A percentile compares a stretch with the other conserved stretches of the same genome.
Conservation (phyloP, 2,113 vertebrate species). For the Lycocorax pyrrhopterus region DNA sequence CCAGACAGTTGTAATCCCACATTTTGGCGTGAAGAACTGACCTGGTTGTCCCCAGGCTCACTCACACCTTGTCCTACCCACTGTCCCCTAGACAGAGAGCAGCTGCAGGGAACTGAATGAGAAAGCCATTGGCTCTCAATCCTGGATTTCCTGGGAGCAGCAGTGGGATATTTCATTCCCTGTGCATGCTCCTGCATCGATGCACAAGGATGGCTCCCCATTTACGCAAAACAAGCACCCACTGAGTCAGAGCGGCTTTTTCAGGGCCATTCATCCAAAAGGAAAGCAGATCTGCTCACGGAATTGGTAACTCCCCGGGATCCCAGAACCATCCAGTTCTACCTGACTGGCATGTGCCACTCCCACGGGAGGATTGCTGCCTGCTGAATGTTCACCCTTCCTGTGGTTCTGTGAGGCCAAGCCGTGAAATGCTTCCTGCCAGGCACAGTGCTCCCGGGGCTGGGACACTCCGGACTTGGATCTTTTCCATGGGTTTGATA, state of each 20-base stretch:
- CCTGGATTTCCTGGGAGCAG: background rate
- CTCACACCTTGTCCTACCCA: background rate
- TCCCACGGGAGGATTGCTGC: slow-evolving; percentile 15
- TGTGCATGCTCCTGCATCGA: background rate
- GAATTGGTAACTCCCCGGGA: background rate
- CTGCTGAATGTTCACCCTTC: background rate
- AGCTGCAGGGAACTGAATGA: background rate
- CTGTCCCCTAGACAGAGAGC: background rate
- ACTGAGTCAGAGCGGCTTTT: background rate
- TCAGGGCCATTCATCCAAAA: slow-evolving; percentile 4
- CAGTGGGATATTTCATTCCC: background rate
- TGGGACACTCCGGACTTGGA: background rate
- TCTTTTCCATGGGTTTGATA: background rate
- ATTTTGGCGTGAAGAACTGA: background rate
- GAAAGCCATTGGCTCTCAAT: background rate
- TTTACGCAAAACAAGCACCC: background rate
- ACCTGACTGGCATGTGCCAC: slow-evolving; percentile 26
- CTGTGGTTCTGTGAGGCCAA: rapidly evolving
- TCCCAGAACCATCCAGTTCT: slow-evolving; percentile 20
- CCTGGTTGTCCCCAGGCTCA: background rate
- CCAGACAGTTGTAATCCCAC: background rate
- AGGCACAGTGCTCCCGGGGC: rapidly evolving
- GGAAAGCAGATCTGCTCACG: background rate
- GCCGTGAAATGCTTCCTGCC: background rate
- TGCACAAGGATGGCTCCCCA: background rate